Conservation (phyloP, 2,797 vertebrate genomes). For the Alosa sapidissima region DNA sequence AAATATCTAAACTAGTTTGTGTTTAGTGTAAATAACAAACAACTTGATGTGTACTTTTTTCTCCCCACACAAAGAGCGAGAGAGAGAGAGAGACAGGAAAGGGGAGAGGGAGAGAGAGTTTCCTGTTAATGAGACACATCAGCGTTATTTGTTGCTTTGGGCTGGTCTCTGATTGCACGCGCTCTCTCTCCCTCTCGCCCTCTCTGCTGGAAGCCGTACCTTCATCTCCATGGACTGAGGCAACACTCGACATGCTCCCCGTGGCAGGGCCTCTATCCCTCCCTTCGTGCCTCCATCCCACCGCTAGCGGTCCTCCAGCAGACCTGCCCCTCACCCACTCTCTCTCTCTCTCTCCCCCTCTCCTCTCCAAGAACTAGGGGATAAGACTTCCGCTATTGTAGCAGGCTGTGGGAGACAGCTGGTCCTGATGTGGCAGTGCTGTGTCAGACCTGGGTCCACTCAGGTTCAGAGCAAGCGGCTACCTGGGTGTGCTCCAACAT, state of each 20-base stretch:
- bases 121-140: conserved; percentile 30
- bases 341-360: conserved; percentile 32
- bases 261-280: conserved; percentile 59
- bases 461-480: too few relatives aligned
- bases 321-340: background rate
- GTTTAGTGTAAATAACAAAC: conserved; percentile 23
- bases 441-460: too few relatives aligned
- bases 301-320: background rate
- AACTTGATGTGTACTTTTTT: background rate
- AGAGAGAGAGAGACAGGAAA: background rate
- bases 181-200: conserved; percentile 15
- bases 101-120: conserved; percentile 7
- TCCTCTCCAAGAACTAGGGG: background rate
- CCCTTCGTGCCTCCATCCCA: conserved; percentile 5
- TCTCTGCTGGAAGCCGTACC: conserved; percentile 63
- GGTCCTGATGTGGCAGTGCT: background rate
- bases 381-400: background rate
- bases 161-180: conserved; percentile 32
- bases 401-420: background rate
- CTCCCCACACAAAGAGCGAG: background rate
- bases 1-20: conserved; percentile 24
- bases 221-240: conserved; percentile 57
- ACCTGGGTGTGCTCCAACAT: too few relatives aligned
- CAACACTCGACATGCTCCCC: conserved; percentile 52
- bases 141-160: conserved; percentile 44